Evolutionary conservation across 2,113 vertebrate species (phyloP).

Genomic region (Vicugna pacos): DNA sequence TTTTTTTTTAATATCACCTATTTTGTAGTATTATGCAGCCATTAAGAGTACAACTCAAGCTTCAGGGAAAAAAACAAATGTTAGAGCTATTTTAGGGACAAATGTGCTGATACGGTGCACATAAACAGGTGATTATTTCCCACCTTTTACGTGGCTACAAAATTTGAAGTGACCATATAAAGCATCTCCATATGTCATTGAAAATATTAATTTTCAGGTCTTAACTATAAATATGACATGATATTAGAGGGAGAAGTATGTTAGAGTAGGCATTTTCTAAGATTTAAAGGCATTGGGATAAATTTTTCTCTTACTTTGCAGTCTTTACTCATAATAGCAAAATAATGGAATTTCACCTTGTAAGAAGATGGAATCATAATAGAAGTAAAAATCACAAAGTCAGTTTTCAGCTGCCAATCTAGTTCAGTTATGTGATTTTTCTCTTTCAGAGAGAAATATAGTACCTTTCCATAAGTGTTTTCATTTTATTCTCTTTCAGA

Average conservation of each 20-base stretch:
- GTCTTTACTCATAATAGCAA: conserved; percentile 12
- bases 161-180: background rate
- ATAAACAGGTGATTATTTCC: background rate
- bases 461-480: background rate
- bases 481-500: background rate
- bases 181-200: background rate
- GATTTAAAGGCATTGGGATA: background rate
- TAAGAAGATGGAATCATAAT: background rate
- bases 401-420: background rate
- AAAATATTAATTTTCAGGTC: conserved; percentile 24
- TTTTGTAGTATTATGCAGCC: background rate
- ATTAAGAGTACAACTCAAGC: background rate
- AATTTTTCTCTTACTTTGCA: conserved; percentile 10
- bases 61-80: background rate
- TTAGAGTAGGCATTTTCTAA: background rate
- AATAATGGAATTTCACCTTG: conserved; percentile 26
- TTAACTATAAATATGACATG: background rate
- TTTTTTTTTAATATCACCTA: background rate
- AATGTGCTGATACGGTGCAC: background rate
- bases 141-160: background rate
- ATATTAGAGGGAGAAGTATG: background rate
- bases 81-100: background rate
- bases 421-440: conserved; percentile 28
- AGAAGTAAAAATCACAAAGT: background rate
- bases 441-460: background rate